Percentiles rank a stretch among this genome's conserved stretches.
Evolutionary conservation across 1,140 invertebrate genomes (phyloP).

Genomic region (Drosophila azteca): DNA sequence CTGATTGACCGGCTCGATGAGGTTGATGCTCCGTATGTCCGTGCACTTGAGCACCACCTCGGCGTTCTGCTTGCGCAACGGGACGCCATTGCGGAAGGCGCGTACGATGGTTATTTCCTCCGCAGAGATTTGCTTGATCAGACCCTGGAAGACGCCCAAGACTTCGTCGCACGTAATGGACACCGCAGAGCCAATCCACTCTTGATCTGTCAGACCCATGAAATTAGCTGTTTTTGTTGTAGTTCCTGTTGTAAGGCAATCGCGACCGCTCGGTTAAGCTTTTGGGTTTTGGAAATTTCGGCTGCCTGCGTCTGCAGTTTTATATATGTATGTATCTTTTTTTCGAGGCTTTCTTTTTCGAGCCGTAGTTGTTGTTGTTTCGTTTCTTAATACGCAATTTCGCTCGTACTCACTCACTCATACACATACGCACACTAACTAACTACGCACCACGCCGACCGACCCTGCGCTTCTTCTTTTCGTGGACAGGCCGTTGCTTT

Average conservation of each 20-base stretch:
- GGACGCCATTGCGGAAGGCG: slow-evolving; percentile 92
- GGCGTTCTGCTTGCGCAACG: slow-evolving; percentile 85
- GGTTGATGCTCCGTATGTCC: slow-evolving; percentile 70
- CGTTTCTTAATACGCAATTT: slow-evolving; percentile 73
- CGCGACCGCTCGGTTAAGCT: background rate
- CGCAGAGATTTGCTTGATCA: slow-evolving; percentile 89
- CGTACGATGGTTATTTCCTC: slow-evolving; percentile 89
- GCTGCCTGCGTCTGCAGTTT: slow-evolving; percentile 62
- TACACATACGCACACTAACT: slow-evolving; percentile 51
- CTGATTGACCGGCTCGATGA: slow-evolving; percentile 68
- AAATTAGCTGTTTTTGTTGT: slow-evolving; percentile 37
- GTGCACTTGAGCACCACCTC: slow-evolving; percentile 86
- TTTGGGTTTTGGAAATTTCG: slow-evolving; percentile 26
- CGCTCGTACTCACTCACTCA: slow-evolving; percentile 13
- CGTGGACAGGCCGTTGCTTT: slow-evolving; percentile 21
- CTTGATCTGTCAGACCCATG: slow-evolving; percentile 80
- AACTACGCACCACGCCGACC: slow-evolving; percentile 53
- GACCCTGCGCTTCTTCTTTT: slow-evolving; percentile 39
- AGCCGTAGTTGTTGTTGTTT: slow-evolving; percentile 53
- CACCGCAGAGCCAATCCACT: slow-evolving; percentile 82
- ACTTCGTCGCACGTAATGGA: slow-evolving; percentile 77
- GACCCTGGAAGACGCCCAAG: slow-evolving; percentile 87
- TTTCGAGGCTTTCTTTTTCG: slow-evolving; percentile 25
- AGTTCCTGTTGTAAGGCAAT: slow-evolving; percentile 1
- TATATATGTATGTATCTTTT: slow-evolving; percentile 2